Evolutionary conservation across 2,113 vertebrate species (phyloP), one percentile per base, ranked within the genome.

Genomic region (Oryzias celebensis): DNA sequence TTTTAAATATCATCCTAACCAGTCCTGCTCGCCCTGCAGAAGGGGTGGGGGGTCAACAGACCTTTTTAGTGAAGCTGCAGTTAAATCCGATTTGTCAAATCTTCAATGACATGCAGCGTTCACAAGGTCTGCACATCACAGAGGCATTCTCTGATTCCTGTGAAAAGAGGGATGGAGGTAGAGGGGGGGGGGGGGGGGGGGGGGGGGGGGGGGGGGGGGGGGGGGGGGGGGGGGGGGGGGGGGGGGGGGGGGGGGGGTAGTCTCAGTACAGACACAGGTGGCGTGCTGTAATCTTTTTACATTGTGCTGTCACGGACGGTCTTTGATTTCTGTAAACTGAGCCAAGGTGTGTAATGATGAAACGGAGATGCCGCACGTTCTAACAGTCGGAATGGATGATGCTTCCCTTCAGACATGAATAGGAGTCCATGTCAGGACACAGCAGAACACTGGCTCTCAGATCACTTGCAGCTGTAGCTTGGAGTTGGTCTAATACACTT

Each of bases 261-360:
- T 64, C 16, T 62, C 42, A 24, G 54, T 41, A 31, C 52, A 50
- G 53, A 70, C 81, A 72, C 79, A 84, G 87, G 76, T 80, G 78
- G 44, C 41, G 46, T 20, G 15, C 36, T 58, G 61, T 63, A 62
- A 66, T 77, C 57, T 45, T 44, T 36, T 58, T 18, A 20, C 52
- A 26, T 41, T 81, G 62, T 62, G 26, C 48, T 66, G 62, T 50
- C 68, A 67, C 46, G 55, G 51, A 18, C 52, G 53, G 55, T 58
- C 31, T 81, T 57, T 42, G 31, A 72, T 58, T 84, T 68, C 65
- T 68, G 24, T 50, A 54, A 53, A 62, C 57, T 1, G 3, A 63
- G 64, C 62, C 61, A 68, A 58, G 26, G 46, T 68, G 75, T 78
- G 59, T 50, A 68, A 68, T 52, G 50, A 56, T 24, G 48, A 36